Percentiles rank a stretch among this genome's conserved stretches.
These are phyloP conservation scores for Cinara cedri DNA, from an alignment of 2,888 invertebrate genomes.

Conservation along the genomic window DNA sequence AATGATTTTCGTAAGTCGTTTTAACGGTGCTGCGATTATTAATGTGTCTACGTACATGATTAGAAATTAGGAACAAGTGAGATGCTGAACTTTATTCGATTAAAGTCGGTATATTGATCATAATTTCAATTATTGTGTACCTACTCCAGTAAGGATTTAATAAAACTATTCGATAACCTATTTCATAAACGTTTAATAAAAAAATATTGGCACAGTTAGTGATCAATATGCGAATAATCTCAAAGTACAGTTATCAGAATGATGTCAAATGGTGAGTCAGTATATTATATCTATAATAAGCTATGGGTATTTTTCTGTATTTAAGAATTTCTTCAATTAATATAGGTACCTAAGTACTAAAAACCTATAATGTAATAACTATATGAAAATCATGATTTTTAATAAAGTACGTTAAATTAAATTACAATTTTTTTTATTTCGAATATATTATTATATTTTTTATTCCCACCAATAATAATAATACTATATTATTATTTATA, in stretches of 20 bases:
- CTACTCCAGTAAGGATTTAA: neutral
- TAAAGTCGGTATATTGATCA: too few species aligned
- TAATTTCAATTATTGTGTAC: too few species aligned
- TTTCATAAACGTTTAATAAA: slow-evolving; percentile 13
- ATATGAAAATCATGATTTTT: neutral
- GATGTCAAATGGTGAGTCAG: slow-evolving; percentile 40
- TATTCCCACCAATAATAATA: too few species aligned
- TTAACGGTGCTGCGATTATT: too few species aligned
- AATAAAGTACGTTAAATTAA: neutral
- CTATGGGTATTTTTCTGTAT: neutral
- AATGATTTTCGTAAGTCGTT: too few species aligned
- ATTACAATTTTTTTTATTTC: neutral
- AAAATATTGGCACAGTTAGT: slow-evolving; percentile 14
- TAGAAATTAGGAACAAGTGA: too few species aligned
- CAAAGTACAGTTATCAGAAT: slow-evolving; percentile 44
- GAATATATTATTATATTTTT: neutral
- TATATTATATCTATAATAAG: neutral
- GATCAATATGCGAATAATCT: slow-evolving; percentile 19
- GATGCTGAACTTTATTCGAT: too few species aligned
- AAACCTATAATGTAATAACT: too few species aligned
- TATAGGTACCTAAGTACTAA: neutral
- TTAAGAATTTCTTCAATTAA: slow-evolving; percentile 2
- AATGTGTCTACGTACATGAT: too few species aligned
- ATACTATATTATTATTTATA: too few species aligned
- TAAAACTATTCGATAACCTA: slow-evolving; percentile 11